Percentiles rank a stretch among this genome's conserved stretches.
phyloP scores from a whole-genome alignment of 2,888 invertebrate genomes.

The Lottia scabra region DNA sequence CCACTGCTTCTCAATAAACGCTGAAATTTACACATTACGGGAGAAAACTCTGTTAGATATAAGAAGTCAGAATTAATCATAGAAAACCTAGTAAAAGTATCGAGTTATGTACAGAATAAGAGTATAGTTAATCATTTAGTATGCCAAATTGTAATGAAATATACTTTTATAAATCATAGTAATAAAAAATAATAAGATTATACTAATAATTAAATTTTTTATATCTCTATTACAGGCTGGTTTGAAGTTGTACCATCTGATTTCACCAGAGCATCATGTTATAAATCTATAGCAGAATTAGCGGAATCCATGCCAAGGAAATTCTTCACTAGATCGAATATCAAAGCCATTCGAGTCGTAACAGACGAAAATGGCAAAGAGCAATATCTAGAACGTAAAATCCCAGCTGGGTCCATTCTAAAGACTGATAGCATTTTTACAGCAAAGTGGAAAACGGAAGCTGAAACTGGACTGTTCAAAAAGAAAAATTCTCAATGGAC shows the following conservation, averaged over 20 bases:
- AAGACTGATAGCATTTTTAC: constrained; percentile 46
- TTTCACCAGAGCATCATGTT: constrained; percentile 46
- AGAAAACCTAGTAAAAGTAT: too few species aligned
- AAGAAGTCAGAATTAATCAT: too few species aligned
- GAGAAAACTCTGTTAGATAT: too few species aligned
- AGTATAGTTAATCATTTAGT: too few species aligned
- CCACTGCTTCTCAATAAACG: too few species aligned
- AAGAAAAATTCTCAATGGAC: constrained; percentile 51
- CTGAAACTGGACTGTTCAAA: constrained; percentile 49
- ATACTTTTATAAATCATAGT: too few species aligned
- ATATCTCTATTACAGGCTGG: constrained; percentile 45
- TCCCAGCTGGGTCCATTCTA: constrained; percentile 49
- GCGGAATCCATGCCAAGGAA: constrained; percentile 50
- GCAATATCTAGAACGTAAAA: constrained; percentile 47
- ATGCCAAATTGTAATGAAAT: too few species aligned
- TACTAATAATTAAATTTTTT: not conserved
- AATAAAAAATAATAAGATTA: too few species aligned
- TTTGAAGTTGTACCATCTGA: constrained; percentile 59
- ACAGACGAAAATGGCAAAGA: constrained; percentile 32
- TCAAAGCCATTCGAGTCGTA: constrained; percentile 46
- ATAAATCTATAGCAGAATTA: constrained; percentile 48
- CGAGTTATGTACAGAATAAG: too few species aligned
- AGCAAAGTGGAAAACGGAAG: constrained; percentile 55
- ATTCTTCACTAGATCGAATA: constrained; percentile 53
- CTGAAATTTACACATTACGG: too few species aligned